Evolutionary conservation across 2,113 vertebrate species (phyloP).

Genomic region (Sinocyclocheilus rhinocerous): DNA sequence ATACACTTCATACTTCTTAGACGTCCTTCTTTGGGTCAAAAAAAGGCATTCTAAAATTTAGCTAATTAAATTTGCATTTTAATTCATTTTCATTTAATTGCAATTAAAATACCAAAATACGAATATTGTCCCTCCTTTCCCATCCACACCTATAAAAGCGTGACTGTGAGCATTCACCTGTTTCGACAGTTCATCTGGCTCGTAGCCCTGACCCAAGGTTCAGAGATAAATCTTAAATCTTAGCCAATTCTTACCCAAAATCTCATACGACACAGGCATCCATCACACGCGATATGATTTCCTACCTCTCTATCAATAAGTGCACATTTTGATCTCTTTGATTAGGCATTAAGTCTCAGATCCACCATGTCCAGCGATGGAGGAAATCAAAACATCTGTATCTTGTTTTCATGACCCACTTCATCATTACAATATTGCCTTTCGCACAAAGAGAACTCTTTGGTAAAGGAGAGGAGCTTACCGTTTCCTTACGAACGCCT

Average conservation of each 20-base stretch:
- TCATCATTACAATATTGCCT: conserved; percentile 60
- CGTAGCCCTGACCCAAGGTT: background rate
- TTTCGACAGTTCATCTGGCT: background rate
- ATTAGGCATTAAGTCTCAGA: conserved; percentile 56
- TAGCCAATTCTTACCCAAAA: background rate
- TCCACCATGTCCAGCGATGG: conserved; percentile 40
- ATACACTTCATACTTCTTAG: too few relatives aligned
- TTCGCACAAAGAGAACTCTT: conserved; percentile 48
- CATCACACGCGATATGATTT: conserved; percentile 59
- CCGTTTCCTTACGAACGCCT: conserved; percentile 51
- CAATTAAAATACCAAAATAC: background rate
- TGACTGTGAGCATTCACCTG: background rate
- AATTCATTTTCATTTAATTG: background rate
- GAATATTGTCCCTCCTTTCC: background rate
- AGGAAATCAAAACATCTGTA: conserved; percentile 63
- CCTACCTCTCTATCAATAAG: conserved; percentile 53
- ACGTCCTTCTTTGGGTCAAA: background rate
- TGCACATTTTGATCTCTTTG: conserved; percentile 52
- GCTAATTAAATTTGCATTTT: background rate
- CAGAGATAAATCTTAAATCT: background rate
- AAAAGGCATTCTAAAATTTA: background rate
- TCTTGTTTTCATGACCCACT: conserved; percentile 55
- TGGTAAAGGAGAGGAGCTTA: conserved; percentile 54
- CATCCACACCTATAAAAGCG: background rate
- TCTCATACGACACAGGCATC: background rate